These are phyloP conservation scores for Rafetus swinhoei DNA, from an alignment of 2,113 vertebrate genomes.

Conservation along the genomic window DNA sequence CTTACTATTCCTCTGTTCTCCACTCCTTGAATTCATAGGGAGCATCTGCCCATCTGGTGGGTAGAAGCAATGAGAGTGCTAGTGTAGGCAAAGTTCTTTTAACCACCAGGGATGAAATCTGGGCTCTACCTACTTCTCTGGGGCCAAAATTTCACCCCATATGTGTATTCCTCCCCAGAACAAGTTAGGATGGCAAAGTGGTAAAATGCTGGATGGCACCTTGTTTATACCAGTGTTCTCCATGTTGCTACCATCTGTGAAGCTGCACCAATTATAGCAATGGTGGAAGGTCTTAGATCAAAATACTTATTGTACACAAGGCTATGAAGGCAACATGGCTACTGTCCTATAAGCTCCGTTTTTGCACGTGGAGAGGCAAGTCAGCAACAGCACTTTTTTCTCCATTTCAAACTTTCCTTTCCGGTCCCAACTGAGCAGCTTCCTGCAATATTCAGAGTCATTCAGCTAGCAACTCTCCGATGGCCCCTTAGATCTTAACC, in stretches of 20 bases:
- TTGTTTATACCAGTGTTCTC: conserved; percentile 9
- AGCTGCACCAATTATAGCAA: not conserved
- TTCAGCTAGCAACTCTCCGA: conserved; percentile 14
- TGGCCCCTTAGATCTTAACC: conserved; percentile 46
- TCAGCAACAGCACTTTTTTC: conserved; percentile 16
- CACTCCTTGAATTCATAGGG: too few relatives aligned
- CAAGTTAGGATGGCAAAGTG: not conserved
- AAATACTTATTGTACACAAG: not conserved
- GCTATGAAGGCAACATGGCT: not conserved
- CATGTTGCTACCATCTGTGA: not conserved
- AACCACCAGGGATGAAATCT: not conserved
- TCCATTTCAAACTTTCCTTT: conserved; percentile 48
- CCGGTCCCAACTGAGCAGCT: not conserved
- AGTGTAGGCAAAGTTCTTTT: not conserved
- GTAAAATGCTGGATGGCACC: not conserved
- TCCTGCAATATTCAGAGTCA: not conserved
- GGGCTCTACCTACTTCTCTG: not conserved
- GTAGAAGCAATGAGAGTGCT: too few relatives aligned
- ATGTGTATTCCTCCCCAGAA: not conserved
- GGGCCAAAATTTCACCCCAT: not conserved
- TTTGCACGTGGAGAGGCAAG: conserved; percentile 52
- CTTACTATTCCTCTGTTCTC: too few relatives aligned
- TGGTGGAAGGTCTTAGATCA: not conserved
- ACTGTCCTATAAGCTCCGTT: conserved; percentile 39
- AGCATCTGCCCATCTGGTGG: too few relatives aligned